These are phyloP conservation scores for Oxystoma pomonae DNA, from an alignment of 2,888 invertebrate genomes.

Conservation along the genomic window DNA sequence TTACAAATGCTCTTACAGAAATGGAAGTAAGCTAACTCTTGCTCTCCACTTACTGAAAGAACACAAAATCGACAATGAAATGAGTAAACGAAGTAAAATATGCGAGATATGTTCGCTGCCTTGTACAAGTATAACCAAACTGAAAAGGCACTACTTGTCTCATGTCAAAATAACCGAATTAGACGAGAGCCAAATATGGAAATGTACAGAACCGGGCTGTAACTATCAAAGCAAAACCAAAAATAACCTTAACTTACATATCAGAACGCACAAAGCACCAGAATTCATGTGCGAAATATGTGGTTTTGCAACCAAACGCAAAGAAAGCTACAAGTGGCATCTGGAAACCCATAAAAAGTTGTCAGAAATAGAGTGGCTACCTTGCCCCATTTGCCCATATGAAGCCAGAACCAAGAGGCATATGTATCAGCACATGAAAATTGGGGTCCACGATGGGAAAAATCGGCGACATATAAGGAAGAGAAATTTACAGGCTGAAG, in stretches of 20 bases:
- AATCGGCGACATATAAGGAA: not conserved
- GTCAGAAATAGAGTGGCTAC: not conserved
- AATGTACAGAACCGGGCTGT: not conserved
- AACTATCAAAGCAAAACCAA: not conserved
- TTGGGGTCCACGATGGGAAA: not conserved
- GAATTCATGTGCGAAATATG: not conserved
- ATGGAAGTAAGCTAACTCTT: not conserved
- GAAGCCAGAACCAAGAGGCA: not conserved
- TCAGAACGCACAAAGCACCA: not conserved
- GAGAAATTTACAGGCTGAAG: not conserved
- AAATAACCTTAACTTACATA: not conserved
- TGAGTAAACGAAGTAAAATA: not conserved
- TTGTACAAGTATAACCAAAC: not conserved
- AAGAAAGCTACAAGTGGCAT: not conserved
- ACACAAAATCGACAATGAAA: not conserved
- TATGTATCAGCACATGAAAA: not conserved
- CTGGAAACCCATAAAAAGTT: not conserved
- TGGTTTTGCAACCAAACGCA: not conserved
- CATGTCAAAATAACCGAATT: not conserved
- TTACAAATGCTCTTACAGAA: not conserved
- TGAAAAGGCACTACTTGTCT: not conserved
- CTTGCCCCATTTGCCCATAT: not conserved
- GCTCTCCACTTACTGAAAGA: not conserved
- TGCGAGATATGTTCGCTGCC: not conserved
- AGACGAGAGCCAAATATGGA: not conserved